These are phyloP conservation scores for Todiramphus chloris DNA, from an alignment of 2,113 vertebrate species.

Conservation along the genomic window DNA sequence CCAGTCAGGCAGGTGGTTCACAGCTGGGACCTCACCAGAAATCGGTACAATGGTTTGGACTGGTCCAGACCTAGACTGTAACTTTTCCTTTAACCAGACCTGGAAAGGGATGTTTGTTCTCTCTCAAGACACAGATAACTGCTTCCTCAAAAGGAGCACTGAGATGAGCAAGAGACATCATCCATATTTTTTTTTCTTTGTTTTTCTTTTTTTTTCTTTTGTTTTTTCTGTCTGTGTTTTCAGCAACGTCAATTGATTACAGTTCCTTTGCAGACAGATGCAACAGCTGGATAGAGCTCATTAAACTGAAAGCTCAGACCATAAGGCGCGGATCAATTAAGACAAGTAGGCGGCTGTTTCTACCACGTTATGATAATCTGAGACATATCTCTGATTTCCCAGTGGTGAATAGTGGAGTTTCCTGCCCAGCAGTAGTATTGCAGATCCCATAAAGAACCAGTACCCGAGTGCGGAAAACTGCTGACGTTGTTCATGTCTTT, in stretches of 20 bases:
- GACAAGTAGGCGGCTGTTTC: conserved; percentile 99
- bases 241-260: conserved; percentile 99
- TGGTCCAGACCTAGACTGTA: conserved; percentile 35
- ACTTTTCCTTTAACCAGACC: conserved; percentile 45
- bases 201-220: conserved; percentile 78
- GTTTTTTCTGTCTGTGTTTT: conserved; percentile 87
- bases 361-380: conserved; percentile 89
- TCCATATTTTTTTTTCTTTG: conserved; percentile 82
- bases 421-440: conserved; percentile 67
- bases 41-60: conserved; percentile 48
- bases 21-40: conserved; percentile 31
- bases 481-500: conserved; percentile 37
- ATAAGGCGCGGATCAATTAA: conserved; percentile 99
- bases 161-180: conserved; percentile 80
- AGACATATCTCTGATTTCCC: conserved; percentile 79
- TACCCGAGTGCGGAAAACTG: conserved; percentile 84
- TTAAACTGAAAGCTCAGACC: conserved; percentile 99
- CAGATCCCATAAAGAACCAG: conserved; percentile 69
- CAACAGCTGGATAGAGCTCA: conserved; percentile 99
- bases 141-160: conserved; percentile 78
- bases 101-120: conserved; percentile 69
- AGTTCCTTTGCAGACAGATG: conserved; percentile 99
- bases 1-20: conserved; percentile 43
- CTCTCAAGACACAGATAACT: conserved; percentile 77
- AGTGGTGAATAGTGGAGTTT: conserved; percentile 83